Evolutionary conservation across 2,113 vertebrate species (phyloP), one percentile per base, ranked within the genome.

Genomic region (Sarotherodon lohbergeri): DNA sequence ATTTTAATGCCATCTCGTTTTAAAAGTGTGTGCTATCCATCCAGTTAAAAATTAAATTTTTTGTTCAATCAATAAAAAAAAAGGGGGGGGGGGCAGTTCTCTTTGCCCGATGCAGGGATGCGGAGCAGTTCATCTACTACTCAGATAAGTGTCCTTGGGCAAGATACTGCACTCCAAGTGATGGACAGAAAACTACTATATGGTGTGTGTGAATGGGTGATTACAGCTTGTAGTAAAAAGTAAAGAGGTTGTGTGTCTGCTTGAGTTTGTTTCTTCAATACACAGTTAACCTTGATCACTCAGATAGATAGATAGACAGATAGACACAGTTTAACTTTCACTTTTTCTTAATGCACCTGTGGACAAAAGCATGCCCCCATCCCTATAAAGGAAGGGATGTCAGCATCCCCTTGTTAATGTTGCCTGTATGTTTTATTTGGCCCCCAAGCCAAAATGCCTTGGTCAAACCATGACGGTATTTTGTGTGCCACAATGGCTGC

Each of bases 31-130:
- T 13, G 6, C 29, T 52, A 27, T 78, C 27, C 17, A 19, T 32
- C 71, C 24, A 50, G 9, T 50, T 19, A 32, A 78, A 52, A 50
- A 4, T 78, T 0, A 0, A 0, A 2, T n/a, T 8, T 32, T 17
- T 13, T 78, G 16, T 78, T 78, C 46, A 34, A 17, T 19, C 27
- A 52, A n/a, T 32, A 48, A 52, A 78, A 50, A 48, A 48, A 0
- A n/a, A 22, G n/a, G 19, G 5, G 10, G 17, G 2, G 27, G 27
- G 8, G 14, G 17, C 8, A 4, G 17, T 50, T 50, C 17, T 32
- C 27, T 32, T 78, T 78, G 43, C 9, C 43, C 3, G 1, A n/a
- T 32, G 27, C n/a, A 50, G 43, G 71, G 16, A 50, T 11, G 9
- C 1, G 0, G 43, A 76, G 16, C 19, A 4, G 6, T 17, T 76